Conservation (phyloP, 2,113 vertebrate genomes). For the Pithys albifrons region DNA sequence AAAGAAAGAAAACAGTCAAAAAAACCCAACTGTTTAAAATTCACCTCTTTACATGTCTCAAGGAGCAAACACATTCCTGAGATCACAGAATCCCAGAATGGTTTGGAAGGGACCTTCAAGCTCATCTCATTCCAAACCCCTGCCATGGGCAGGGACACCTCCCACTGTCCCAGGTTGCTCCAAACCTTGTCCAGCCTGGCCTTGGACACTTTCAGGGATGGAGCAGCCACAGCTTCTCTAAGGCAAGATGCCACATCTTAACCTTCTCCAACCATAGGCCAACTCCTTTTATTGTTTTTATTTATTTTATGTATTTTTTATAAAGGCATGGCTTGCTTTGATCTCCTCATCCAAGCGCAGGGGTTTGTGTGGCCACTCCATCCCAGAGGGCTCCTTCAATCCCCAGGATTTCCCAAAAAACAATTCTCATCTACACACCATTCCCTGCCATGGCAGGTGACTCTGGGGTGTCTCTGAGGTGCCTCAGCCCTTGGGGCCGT, state of each 20-base stretch:
- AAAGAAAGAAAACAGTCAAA: background rate
- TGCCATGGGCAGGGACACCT: no score
- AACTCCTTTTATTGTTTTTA: background rate
- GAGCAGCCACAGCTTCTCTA: no score
- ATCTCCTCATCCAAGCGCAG: rapidly evolving
- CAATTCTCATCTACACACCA: background rate
- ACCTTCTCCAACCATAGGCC: background rate
- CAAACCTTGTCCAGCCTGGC: no score
- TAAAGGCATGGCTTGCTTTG: background rate
- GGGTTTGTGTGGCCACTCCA: background rate
- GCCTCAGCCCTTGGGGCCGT: rapidly evolving
- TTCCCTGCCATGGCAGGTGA: background rate
- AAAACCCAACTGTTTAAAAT: background rate
- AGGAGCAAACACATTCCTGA: background rate
- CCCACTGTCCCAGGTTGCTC: no score
- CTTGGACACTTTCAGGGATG: no score
- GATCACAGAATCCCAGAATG: background rate
- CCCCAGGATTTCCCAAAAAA: background rate
- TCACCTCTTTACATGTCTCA: background rate
- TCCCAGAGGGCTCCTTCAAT: background rate
- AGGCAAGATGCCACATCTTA: background rate
- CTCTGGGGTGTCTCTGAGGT: background rate
- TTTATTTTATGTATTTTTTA: background rate
- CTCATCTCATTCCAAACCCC: background rate
- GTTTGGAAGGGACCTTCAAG: background rate